Conservation (phyloP, 2,113 vertebrate species). For the Desmodus rotundus region DNA sequence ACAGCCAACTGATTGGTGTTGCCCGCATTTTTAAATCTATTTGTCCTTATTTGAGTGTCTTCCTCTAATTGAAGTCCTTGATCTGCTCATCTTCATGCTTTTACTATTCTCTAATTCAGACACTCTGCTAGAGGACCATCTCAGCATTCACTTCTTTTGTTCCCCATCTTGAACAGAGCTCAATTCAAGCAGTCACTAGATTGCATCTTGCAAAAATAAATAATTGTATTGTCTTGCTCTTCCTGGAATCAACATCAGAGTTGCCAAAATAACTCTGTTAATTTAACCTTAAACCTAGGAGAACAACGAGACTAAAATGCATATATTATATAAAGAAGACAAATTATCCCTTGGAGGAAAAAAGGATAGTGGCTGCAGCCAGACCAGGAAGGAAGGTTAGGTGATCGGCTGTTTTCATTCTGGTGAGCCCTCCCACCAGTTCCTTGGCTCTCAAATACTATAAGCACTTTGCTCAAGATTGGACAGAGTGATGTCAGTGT, state of each 20-base stretch:
- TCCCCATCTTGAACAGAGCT: background rate
- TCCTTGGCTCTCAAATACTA: background rate
- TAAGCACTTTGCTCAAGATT: constrained; percentile 19
- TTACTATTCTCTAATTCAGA: background rate
- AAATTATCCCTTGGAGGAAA: background rate
- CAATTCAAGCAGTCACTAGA: background rate
- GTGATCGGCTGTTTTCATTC: background rate
- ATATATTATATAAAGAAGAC: background rate
- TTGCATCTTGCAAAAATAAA: background rate
- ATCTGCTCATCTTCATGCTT: background rate
- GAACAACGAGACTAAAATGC: background rate
- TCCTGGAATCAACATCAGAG: background rate
- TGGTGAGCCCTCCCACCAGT: background rate
- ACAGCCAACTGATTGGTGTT: background rate
- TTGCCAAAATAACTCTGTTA: background rate
- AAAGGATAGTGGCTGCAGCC: background rate
- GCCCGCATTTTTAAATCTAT: background rate
- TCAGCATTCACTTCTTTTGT: background rate
- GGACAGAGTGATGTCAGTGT: background rate
- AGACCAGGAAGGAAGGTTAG: background rate
- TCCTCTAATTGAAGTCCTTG: background rate
- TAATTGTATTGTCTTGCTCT: background rate
- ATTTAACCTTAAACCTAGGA: background rate
- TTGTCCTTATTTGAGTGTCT: background rate
- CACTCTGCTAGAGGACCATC: background rate